Evolutionary conservation across 64 coral and sea anemone genomes (phyloP).

Genomic region (Pocillopora verrucosa): DNA sequence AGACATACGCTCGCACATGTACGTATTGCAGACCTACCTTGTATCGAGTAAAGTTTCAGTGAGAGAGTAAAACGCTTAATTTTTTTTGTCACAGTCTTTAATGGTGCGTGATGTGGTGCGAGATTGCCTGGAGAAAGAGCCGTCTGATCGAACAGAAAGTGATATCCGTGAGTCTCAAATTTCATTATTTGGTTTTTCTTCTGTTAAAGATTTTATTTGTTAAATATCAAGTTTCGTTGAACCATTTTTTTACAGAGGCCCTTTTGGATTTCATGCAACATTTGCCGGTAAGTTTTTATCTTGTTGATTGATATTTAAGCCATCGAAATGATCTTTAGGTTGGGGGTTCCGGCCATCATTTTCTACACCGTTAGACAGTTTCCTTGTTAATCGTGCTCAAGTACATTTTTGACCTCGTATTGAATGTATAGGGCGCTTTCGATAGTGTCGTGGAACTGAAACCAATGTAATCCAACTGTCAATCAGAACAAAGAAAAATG

Average conservation of each 20-base stretch:
- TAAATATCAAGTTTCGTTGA: not conserved
- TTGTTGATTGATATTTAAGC: not conserved
- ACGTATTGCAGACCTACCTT: not conserved
- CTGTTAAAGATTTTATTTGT: not conserved
- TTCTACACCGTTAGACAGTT: too few relatives aligned
- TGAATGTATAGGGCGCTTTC: too few relatives aligned
- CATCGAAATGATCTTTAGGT: not conserved
- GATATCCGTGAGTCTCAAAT: slow-evolving; percentile 73
- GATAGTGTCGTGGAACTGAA: too few relatives aligned
- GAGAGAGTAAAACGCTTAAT: not conserved
- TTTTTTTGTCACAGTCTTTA: slow-evolving; percentile 69
- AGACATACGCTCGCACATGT: not conserved
- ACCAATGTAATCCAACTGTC: too few relatives aligned
- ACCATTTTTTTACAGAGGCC: slow-evolving; percentile 62
- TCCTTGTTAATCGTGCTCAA: too few relatives aligned
- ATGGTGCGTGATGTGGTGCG: slow-evolving; percentile 98
- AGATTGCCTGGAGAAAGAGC: slow-evolving; percentile 96
- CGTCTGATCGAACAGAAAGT: slow-evolving; percentile 87
- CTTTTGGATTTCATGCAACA: slow-evolving; percentile 98
- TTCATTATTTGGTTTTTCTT: not conserved
- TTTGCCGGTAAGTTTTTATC: slow-evolving; percentile 76
- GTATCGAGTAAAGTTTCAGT: too few relatives aligned
- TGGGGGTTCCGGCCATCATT: too few relatives aligned
- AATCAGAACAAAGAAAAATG: too few relatives aligned
- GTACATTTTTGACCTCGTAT: too few relatives aligned